Conservation (phyloP, 2,888 invertebrate genomes). For the Seira sanloemensis region DNA sequence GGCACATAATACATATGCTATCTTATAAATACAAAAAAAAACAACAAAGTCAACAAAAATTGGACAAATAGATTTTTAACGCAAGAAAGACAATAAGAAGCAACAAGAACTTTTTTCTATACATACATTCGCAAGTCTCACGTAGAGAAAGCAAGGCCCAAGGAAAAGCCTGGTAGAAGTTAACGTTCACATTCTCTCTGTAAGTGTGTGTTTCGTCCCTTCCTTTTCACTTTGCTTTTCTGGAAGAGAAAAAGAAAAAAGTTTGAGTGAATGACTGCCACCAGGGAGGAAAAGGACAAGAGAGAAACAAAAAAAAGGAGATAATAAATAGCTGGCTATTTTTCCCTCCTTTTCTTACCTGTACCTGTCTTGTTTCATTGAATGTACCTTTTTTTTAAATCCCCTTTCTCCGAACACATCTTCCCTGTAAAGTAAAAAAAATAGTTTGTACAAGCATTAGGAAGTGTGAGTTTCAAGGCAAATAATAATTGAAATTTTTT, state of each 20-base stretch:
- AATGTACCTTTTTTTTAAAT: conserved; percentile 60
- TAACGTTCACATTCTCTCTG: too few species aligned
- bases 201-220: too few species aligned
- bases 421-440: too few species aligned
- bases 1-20: not conserved
- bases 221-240: not conserved
- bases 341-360: not conserved
- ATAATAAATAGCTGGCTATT: conserved; percentile 3
- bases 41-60: not conserved
- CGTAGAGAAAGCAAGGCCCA: too few species aligned
- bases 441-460: not conserved
- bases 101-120: not conserved
- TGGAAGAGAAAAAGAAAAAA: not conserved
- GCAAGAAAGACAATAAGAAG: conserved; percentile 13
- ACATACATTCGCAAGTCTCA: not conserved
- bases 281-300: conserved; percentile 1
- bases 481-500: too few species aligned
- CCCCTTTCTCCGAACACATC: conserved; percentile 71
- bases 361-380: conserved; percentile 6
- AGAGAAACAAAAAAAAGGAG: not conserved
- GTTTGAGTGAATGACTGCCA: conserved; percentile 16
- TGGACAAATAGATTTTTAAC: not conserved
- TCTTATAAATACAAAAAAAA: conserved; percentile 2
- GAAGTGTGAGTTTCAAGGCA: not conserved
- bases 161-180: too few species aligned